A percentile compares a stretch with the other conserved stretches of the same genome.
Conservation (phyloP, 2,888 invertebrate species). For the Scelioninae gen. 2 region DNA sequence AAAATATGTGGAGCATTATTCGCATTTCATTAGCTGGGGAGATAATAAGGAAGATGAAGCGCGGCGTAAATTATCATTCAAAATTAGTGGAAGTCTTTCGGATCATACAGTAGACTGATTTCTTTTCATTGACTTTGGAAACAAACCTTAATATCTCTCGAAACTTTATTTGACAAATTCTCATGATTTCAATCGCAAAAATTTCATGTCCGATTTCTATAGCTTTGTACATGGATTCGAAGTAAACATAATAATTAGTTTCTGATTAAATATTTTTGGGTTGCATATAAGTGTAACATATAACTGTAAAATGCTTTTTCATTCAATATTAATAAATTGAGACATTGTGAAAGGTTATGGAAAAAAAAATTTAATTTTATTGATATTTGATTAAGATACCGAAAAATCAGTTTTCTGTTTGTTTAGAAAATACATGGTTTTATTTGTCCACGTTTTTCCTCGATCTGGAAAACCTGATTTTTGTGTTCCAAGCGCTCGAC, state of each 20-base stretch:
- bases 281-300: too few species aligned
- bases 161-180: slow-evolving; percentile 34
- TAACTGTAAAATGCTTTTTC: too few species aligned
- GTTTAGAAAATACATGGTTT: too few species aligned
- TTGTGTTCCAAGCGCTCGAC: too few species aligned
- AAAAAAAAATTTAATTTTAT: too few species aligned
- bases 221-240: slow-evolving; percentile 6
- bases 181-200: slow-evolving; percentile 22
- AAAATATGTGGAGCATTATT: slow-evolving; percentile 13
- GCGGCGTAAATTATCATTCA: slow-evolving; percentile 34
- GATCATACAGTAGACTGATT: slow-evolving; percentile 27
- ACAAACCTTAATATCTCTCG: slow-evolving; percentile 27
- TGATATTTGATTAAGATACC: too few species aligned
- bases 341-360: too few species aligned
- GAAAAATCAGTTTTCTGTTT: too few species aligned
- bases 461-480: too few species aligned
- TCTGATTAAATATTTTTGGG: not conserved
- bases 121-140: slow-evolving; percentile 38
- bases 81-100: slow-evolving; percentile 31
- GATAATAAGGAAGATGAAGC: slow-evolving; percentile 30
- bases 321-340: too few species aligned
- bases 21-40: slow-evolving; percentile 13
- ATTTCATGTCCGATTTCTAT: slow-evolving; percentile 21
- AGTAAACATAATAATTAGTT: slow-evolving; percentile 9
- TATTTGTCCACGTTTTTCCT: too few species aligned